phyloP scores from a whole-genome alignment of 37 sponge, comb jelly and placozoan genomes.

The Geodia barretti region DNA sequence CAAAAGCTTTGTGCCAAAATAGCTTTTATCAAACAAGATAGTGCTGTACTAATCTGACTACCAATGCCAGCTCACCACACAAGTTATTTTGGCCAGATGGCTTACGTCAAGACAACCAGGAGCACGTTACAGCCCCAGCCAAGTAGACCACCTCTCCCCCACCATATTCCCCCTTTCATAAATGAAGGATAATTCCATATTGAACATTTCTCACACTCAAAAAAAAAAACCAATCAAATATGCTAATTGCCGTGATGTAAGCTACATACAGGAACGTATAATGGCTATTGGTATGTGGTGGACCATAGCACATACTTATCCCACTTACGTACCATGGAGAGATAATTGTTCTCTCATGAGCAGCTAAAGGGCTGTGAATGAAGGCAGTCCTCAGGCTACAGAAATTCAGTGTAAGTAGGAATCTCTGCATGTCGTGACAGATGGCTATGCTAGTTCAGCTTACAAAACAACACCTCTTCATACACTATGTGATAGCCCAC shows the following conservation, averaged over 20 bases:
- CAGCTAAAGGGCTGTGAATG: neutral
- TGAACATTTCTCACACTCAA: no score
- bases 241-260: constrained; percentile 45
- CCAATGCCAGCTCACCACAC: constrained; percentile 11
- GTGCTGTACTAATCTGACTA: no score
- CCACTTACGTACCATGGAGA: neutral
- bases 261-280: constrained; percentile 27
- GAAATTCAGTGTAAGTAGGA: neutral
- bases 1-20: no score
- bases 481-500: neutral
- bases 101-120: neutral
- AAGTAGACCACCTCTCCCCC: constrained; percentile 8
- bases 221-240: neutral
- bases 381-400: neutral
- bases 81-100: constrained; percentile 8
- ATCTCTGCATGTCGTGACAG: neutral
- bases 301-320: neutral
- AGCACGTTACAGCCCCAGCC: constrained; percentile 4
- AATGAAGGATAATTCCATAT: no score
- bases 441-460: neutral
- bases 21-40: no score
- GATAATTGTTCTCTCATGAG: neutral
- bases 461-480: neutral
- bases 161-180: constrained; percentile 11
- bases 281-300: neutral